A percentile compares a stretch with the other conserved stretches of the same genome.
These are phyloP conservation scores for Camponotus pennsylvanicus DNA, from an alignment of 1,140 invertebrate species.

Conservation along the genomic window DNA sequence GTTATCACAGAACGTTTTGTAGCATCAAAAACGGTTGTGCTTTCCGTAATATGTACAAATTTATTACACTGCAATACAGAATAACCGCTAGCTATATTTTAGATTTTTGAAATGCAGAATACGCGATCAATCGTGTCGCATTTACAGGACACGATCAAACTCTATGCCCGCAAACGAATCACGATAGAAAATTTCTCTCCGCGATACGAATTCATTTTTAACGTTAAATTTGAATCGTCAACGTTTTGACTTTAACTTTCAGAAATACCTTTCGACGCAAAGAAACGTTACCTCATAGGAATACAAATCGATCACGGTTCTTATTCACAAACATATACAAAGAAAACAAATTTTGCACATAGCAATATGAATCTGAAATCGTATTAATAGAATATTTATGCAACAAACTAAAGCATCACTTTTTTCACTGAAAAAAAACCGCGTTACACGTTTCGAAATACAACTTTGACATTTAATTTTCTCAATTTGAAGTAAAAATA, in stretches of 20 bases:
- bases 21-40: conserved; percentile 15
- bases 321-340: not conserved
- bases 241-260: conserved; percentile 30
- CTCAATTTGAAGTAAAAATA: not conserved
- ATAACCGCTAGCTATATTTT: conserved; percentile 50
- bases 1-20: conserved; percentile 55
- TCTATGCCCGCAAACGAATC: conserved; percentile 37
- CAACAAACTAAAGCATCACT: not conserved
- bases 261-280: conserved; percentile 22
- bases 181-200: conserved; percentile 25
- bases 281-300: conserved; percentile 29
- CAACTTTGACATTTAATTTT: not conserved
- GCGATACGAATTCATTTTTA: conserved; percentile 42
- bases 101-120: conserved; percentile 26
- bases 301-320: conserved; percentile 49
- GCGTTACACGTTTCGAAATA: not conserved
- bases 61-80: conserved; percentile 42
- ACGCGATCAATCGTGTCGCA: conserved; percentile 26
- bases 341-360: conserved; percentile 19
- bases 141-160: conserved; percentile 19
- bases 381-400: conserved; percentile 8
- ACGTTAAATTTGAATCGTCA: conserved; percentile 47
- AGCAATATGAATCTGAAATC: conserved; percentile 12
- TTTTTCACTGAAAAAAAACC: conserved; percentile 5
- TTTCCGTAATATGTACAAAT: conserved; percentile 46